Evolutionary conservation across 2,113 vertebrate species (phyloP), one percentile per base, ranked within the genome.

Genomic region (Malaclemys terrapin): DNA sequence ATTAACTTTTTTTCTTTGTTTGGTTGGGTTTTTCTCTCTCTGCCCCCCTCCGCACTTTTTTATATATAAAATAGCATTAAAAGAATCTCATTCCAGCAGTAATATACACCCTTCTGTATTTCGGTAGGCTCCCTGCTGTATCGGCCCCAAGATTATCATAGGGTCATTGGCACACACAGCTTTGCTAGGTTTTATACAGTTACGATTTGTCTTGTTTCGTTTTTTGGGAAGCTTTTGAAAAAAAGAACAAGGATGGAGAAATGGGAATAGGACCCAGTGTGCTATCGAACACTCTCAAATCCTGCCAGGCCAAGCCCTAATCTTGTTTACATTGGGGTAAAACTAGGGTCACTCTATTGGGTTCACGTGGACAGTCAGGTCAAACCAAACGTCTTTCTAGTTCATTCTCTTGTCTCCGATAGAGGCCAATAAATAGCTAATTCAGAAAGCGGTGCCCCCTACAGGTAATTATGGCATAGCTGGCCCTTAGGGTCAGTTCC

Each of bases 21-120:
- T 42, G 72, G 76, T 91, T 93, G 81, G 52, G 52, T 45, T 83
- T 88, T 54, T 49, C 5, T 2, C 3, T 82, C 45, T 10, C 56
- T 16, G 22, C 35, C 17, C 22, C 19, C 8, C 38, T 57, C 17
- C 5, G 8, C 65, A 31, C n/a, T 82, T 52, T 52, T 59, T 82
- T 52, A 76, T 45, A 91, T 89, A 93, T 92, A 91, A 94, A 94
- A 94, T 62, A 82, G 88, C 93, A 93, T 78, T 82, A 91, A 91
- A 91, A 82, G 83, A 82, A 84, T 75, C 81, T 69, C 53, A 17
- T 81, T 81, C 79, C 87, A 80, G 57, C 89, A 84, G 85, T 83
- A 65, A 57, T 57, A 79, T 75, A 89, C 25, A 54, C 29, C 45
- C 9, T 45, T 35, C 52, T 14, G 62, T 20, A 1, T 5, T 82